Evolutionary conservation across 2,888 invertebrate genomes (phyloP).

Genomic region (Drosophila bunnanda): DNA sequence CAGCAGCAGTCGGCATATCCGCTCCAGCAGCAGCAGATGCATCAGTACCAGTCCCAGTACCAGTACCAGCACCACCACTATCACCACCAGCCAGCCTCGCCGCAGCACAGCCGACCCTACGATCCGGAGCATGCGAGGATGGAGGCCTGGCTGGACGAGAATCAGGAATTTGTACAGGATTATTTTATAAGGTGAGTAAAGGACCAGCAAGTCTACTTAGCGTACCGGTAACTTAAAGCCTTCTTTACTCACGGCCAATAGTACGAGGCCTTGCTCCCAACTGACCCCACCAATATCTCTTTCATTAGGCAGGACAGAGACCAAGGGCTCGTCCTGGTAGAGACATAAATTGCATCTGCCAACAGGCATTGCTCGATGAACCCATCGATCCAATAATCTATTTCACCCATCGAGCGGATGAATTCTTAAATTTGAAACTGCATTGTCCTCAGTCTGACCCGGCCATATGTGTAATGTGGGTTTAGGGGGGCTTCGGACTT

Average conservation of each 20-base stretch:
- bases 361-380: slow-evolving; percentile 23
- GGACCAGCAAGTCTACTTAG: no score
- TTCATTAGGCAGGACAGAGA: slow-evolving; percentile 6
- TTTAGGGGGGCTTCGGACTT: slow-evolving; percentile 21
- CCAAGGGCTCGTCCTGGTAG: slow-evolving; percentile 1
- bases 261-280: background rate
- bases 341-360: slow-evolving; percentile 37
- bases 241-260: background rate
- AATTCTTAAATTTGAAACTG: slow-evolving; percentile 60
- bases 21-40: slow-evolving; percentile 38
- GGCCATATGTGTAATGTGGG: slow-evolving; percentile 38
- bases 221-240: background rate
- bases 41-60: slow-evolving; percentile 52
- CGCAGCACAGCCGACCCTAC: slow-evolving; percentile 86
- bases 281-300: slow-evolving; percentile 2
- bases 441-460: slow-evolving; percentile 50
- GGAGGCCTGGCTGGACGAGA: slow-evolving; percentile 98
- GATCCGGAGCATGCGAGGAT: slow-evolving; percentile 95
- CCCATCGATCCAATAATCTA: slow-evolving; percentile 39
- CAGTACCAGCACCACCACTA: slow-evolving; percentile 64
- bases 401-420: slow-evolving; percentile 31
- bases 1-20: slow-evolving; percentile 39
- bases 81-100: slow-evolving; percentile 67
- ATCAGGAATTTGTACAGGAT: slow-evolving; percentile 97
- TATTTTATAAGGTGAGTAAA: slow-evolving; percentile 93